Percentiles rank a stretch among this genome's conserved stretches.
Conservation (phyloP, 2,113 vertebrate species). For the Elephas maximus region DNA sequence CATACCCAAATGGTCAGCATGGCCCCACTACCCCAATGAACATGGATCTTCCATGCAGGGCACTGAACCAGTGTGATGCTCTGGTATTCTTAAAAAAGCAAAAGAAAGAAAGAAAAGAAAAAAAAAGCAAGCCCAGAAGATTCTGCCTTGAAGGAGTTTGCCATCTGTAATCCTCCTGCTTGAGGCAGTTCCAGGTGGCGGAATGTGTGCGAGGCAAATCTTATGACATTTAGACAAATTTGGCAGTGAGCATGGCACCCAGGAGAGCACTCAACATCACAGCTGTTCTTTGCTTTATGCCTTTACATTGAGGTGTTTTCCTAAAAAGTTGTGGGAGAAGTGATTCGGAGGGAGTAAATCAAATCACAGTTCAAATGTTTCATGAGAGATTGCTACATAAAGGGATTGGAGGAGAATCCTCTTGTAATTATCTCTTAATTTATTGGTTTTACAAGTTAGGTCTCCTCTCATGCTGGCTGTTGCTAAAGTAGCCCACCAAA, state of each 20-base stretch:
- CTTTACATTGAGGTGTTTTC: constrained; percentile 66
- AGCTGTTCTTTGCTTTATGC: constrained; percentile 74
- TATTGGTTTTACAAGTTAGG: constrained; percentile 4
- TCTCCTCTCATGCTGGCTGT: constrained; percentile 9
- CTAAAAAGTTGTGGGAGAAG: constrained; percentile 49
- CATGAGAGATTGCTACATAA: neutral
- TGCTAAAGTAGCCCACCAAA: neutral
- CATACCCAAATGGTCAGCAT: neutral
- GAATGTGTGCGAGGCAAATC: constrained; percentile 69
- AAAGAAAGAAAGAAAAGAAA: neutral
- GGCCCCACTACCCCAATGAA: neutral
- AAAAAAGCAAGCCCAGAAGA: neutral
- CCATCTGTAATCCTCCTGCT: constrained; percentile 75
- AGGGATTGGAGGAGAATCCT: neutral
- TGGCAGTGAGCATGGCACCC: constrained; percentile 70
- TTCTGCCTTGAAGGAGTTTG: constrained; percentile 61
- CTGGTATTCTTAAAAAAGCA: neutral
- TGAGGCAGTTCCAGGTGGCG: constrained; percentile 78
- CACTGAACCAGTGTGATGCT: neutral
- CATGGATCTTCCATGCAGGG: neutral
- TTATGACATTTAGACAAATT: constrained; percentile 82
- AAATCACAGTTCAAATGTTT: constrained; percentile 55
- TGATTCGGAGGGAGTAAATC: constrained; percentile 55
- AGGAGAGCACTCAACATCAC: constrained; percentile 71
- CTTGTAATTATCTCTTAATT: constrained; percentile 66